Percentiles rank a stretch among this genome's conserved stretches.
Conservation (phyloP, 2,113 vertebrate genomes). For the Lanius ludovicianus region DNA sequence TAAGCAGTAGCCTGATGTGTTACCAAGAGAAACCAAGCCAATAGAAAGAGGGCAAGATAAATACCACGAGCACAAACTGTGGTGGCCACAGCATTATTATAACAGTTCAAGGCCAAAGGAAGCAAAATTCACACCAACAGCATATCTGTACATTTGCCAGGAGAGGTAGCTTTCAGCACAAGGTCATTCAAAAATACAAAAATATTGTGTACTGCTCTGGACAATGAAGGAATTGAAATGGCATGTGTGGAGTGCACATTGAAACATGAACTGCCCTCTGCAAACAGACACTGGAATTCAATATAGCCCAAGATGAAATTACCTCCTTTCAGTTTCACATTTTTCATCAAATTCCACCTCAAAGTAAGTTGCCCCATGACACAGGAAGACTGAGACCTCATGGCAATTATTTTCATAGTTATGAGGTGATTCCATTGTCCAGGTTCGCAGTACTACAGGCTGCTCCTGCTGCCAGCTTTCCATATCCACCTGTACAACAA, state of each 20-base stretch:
- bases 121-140: neutral
- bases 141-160: neutral
- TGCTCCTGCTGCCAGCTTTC: constrained; percentile 90
- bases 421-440: constrained; percentile 93
- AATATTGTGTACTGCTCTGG: neutral
- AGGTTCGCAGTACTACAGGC: constrained; percentile 90
- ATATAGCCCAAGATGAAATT: neutral
- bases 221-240: neutral
- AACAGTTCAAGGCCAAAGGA: neutral
- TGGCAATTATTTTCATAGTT: constrained; percentile 96
- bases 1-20: neutral
- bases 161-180: neutral
- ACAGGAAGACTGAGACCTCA: constrained; percentile 89
- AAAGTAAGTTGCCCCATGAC: constrained; percentile 91
- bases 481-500: constrained; percentile 77
- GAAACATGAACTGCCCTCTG: neutral
- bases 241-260: neutral
- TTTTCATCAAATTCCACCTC: constrained; percentile 96
- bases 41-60: neutral
- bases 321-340: constrained; percentile 97
- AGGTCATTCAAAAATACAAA: neutral
- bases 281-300: neutral
- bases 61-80: neutral
- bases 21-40: neutral
- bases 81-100: neutral